Evolutionary conservation across 2,888 invertebrate genomes (phyloP).

Genomic region (Acrobasis suavella): DNA sequence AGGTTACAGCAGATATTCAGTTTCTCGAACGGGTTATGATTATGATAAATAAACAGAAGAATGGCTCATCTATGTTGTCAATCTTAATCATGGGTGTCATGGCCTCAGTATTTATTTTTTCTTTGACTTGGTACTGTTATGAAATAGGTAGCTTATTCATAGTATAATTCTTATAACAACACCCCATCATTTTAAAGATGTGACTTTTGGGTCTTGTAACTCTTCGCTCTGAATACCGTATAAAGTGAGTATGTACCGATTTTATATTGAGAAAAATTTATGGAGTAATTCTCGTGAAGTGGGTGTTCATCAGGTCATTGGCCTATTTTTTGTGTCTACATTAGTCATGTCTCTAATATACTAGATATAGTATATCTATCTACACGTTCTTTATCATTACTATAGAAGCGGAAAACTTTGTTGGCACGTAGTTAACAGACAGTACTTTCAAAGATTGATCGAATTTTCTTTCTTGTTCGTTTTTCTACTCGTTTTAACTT

Average conservation of each 20-base stretch:
- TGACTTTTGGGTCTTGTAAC: no score
- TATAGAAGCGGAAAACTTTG: not conserved
- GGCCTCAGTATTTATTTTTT: not conserved
- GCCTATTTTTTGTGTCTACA: not conserved
- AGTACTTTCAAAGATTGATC: slow-evolving; percentile 21
- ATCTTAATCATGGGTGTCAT: not conserved
- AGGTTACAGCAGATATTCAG: not conserved
- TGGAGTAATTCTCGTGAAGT: not conserved
- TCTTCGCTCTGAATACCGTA: no score
- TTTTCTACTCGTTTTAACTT: not conserved
- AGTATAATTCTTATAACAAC: no score
- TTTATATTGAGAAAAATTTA: no score
- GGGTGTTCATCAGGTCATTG: slow-evolving; percentile 6
- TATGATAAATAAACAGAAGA: slow-evolving; percentile 5
- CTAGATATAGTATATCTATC: not conserved
- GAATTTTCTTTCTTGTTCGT: slow-evolving; percentile 7
- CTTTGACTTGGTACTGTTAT: no score
- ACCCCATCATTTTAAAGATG: no score
- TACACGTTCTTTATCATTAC: not conserved
- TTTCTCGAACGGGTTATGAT: not conserved
- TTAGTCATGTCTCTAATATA: not conserved
- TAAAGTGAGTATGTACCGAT: no score
- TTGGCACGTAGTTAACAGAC: slow-evolving; percentile 12
- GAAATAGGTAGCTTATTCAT: no score
- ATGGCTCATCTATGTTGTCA: slow-evolving; percentile 8